A percentile compares a stretch with the other conserved stretches of the same genome.
Conservation (phyloP, 2,888 invertebrate species). For the Thecophora atra region DNA sequence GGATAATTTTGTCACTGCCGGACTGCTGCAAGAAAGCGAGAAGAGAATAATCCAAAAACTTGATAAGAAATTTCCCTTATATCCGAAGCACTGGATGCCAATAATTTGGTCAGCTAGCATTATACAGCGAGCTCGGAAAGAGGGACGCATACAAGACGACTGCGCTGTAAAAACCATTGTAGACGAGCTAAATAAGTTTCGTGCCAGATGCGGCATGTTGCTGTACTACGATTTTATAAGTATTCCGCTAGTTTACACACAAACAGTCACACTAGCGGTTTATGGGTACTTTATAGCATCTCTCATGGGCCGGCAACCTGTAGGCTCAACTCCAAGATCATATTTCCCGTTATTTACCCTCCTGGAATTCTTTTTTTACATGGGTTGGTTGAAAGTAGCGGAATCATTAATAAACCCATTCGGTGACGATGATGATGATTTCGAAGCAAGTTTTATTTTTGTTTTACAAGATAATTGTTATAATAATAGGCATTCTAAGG, state of each 20-base stretch:
- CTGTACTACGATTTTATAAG: constrained; percentile 78
- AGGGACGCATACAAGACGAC: constrained; percentile 87
- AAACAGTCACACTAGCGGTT: constrained; percentile 85
- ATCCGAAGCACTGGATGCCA: constrained; percentile 89
- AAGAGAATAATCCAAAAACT: constrained; percentile 78
- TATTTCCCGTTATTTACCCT: constrained; percentile 89
- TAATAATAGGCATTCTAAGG: constrained; percentile 65
- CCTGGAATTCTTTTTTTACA: constrained; percentile 85
- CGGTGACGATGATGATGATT: constrained; percentile 90
- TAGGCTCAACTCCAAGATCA: constrained; percentile 66
- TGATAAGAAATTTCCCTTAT: constrained; percentile 81
- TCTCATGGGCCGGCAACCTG: constrained; percentile 87
- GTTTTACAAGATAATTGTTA: too few species aligned
- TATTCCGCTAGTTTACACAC: constrained; percentile 83
- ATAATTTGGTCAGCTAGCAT: constrained; percentile 91
- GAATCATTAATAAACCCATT: constrained; percentile 90
- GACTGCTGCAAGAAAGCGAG: constrained; percentile 82
- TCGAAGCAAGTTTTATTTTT: constrained; percentile 71
- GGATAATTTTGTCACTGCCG: constrained; percentile 83
- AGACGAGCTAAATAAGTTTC: constrained; percentile 83
- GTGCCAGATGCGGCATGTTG: constrained; percentile 77
- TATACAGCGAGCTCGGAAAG: constrained; percentile 84
- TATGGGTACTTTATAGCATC: constrained; percentile 90
- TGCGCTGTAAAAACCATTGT: constrained; percentile 90
- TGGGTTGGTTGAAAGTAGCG: constrained; percentile 92